Conservation (phyloP, 1,140 invertebrate species). For the Conus betulinus region DNA sequence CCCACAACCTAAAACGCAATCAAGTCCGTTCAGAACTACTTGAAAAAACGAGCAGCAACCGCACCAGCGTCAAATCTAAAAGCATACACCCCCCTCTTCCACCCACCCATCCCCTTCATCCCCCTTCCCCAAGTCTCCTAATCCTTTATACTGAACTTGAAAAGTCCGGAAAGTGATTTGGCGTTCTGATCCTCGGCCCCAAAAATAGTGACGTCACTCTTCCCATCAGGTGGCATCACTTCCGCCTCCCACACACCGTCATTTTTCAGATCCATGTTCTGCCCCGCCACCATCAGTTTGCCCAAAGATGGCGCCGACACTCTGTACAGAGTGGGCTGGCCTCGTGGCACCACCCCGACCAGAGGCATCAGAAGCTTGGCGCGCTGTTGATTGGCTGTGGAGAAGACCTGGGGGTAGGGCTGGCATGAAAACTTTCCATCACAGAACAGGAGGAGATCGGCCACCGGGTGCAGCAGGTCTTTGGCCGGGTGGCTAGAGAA, state of each 20-base stretch:
- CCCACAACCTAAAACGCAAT: no score
- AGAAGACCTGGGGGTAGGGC: not conserved
- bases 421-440: not conserved
- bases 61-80: no score
- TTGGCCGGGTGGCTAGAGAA: not conserved
- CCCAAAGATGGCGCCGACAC: not conserved
- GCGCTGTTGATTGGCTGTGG: not conserved
- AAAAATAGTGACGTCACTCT: not conserved
- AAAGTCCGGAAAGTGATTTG: no score
- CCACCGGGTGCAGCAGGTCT: not conserved
- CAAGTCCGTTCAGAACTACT: no score
- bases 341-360: not conserved
- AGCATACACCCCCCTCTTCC: no score
- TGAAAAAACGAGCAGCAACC: no score
- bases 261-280: conserved; percentile 4
- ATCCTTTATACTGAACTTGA: no score
- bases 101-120: no score
- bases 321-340: not conserved
- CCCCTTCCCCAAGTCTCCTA: no score
- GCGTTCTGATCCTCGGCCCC: not conserved
- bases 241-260: conserved; percentile 20
- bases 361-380: not conserved
- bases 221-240: not conserved
- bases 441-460: not conserved
- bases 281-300: not conserved